Conservation (phyloP, 2,888 invertebrate genomes). For the Harpagoxenus sublaevis region DNA sequence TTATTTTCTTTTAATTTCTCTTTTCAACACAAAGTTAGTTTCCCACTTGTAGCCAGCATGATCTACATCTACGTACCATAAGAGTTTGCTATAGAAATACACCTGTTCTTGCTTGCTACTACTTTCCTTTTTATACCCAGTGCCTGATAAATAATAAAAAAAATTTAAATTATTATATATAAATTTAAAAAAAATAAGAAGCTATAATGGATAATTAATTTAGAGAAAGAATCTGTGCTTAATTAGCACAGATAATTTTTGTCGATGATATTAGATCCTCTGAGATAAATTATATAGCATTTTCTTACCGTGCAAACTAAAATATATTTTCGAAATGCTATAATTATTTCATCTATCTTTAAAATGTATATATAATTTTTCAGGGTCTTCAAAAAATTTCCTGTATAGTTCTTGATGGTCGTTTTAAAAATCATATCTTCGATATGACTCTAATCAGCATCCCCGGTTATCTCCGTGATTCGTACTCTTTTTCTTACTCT, state of each 20-base stretch:
- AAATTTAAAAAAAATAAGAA: conserved; percentile 2
- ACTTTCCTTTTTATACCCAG: neutral
- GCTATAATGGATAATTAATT: neutral
- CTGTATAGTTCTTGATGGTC: neutral
- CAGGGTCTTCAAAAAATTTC: conserved; percentile 15
- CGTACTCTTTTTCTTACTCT: neutral
- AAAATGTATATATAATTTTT: conserved; percentile 7
- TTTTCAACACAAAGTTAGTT: neutral
- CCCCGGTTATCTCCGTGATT: neutral
- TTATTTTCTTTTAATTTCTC: neutral
- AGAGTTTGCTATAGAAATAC: conserved; percentile 20
- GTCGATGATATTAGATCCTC: neutral
- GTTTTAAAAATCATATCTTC: neutral
- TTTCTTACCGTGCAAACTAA: neutral
- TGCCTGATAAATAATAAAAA: neutral
- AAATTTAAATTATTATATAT: neutral
- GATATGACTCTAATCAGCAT: neutral
- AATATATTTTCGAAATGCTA: neutral
- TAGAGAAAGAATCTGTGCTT: neutral
- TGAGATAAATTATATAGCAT: conserved; percentile 10
- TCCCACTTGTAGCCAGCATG: conserved; percentile 26
- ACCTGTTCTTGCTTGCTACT: conserved; percentile 18
- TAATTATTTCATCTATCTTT: neutral
- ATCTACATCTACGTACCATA: neutral
- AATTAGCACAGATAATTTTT: neutral